Percentiles rank a stretch among this genome's conserved stretches.
phyloP scores from a whole-genome alignment of 2,888 invertebrate genomes.

The Lasioglossum pauxillum region DNA sequence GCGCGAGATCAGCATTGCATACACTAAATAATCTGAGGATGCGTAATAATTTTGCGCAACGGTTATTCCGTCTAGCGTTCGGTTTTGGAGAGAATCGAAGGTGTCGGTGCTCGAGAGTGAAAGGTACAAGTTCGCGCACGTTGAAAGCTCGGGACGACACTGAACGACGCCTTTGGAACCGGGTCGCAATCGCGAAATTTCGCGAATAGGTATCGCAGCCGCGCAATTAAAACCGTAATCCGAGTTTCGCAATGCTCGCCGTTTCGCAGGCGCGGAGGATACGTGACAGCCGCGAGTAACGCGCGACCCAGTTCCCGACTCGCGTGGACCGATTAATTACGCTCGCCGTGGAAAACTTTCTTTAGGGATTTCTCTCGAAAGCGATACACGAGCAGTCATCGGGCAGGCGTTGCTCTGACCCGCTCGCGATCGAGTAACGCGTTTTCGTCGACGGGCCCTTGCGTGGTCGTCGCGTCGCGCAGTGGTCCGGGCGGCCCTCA shows the following conservation, averaged over 20 bases:
- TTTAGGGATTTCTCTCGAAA: slow-evolving; percentile 54
- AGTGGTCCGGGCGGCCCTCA: no score
- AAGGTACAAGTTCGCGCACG: slow-evolving; percentile 21
- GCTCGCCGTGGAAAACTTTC: slow-evolving; percentile 53
- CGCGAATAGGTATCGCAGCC: neutral
- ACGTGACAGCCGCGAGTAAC: slow-evolving; percentile 35
- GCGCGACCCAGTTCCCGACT: slow-evolving; percentile 42
- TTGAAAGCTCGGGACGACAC: neutral
- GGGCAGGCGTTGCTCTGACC: neutral
- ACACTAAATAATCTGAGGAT: slow-evolving; percentile 45
- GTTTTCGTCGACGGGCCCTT: neutral
- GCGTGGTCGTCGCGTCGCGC: no score
- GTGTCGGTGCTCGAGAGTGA: slow-evolving; percentile 9
- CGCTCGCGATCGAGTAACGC: neutral
- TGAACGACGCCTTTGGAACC: neutral
- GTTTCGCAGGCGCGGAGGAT: slow-evolving; percentile 22
- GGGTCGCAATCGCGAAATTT: neutral
- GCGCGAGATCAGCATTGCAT: slow-evolving; percentile 18
- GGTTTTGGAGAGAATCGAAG: slow-evolving; percentile 24
- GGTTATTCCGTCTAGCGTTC: neutral
- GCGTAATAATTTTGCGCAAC: slow-evolving; percentile 54
- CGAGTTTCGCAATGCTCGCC: neutral
- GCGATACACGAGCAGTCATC: slow-evolving; percentile 31
- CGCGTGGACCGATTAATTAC: slow-evolving; percentile 12
- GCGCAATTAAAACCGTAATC: slow-evolving; percentile 20